phyloP scores from a whole-genome alignment of 1,140 invertebrate species.

The Euwallacea similis region DNA sequence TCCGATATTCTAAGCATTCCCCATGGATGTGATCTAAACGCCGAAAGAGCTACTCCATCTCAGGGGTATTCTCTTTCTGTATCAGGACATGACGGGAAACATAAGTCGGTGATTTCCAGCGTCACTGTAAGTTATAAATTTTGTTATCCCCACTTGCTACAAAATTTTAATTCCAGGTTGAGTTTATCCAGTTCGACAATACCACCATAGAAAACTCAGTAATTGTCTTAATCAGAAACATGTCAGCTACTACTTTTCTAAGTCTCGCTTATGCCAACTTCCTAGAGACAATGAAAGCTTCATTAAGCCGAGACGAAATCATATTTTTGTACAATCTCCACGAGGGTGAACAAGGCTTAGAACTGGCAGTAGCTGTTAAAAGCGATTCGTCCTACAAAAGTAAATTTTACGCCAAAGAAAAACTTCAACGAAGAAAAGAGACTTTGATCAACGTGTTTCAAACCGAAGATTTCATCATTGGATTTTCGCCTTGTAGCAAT shows the following conservation, averaged over 20 bases:
- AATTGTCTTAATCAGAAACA: conserved; percentile 72
- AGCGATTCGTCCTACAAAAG: conserved; percentile 59
- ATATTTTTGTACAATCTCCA: conserved; percentile 74
- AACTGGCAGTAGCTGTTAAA: conserved; percentile 70
- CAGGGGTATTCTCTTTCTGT: conserved; percentile 75
- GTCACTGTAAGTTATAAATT: conserved; percentile 62
- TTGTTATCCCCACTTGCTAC: neutral
- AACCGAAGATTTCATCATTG: conserved; percentile 60
- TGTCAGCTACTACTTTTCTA: conserved; percentile 74
- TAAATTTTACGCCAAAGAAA: conserved; percentile 64
- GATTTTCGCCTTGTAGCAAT: conserved; percentile 73
- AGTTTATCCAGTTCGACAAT: conserved; percentile 80
- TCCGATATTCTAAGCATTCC: conserved; percentile 72
- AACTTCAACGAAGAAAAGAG: conserved; percentile 64
- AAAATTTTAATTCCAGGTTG: conserved; percentile 42
- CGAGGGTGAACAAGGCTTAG: conserved; percentile 62
- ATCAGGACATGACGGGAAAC: conserved; percentile 86
- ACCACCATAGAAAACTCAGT: conserved; percentile 80
- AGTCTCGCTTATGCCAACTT: conserved; percentile 73
- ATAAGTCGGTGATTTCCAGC: conserved; percentile 80
- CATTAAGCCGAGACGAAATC: conserved; percentile 65
- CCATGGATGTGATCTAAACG: conserved; percentile 72
- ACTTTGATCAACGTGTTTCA: conserved; percentile 66
- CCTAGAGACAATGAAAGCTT: conserved; percentile 67
- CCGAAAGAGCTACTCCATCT: conserved; percentile 67